These are phyloP conservation scores for Argynnis bischoffii DNA, from an alignment of 2,888 invertebrate species.

Conservation along the genomic window DNA sequence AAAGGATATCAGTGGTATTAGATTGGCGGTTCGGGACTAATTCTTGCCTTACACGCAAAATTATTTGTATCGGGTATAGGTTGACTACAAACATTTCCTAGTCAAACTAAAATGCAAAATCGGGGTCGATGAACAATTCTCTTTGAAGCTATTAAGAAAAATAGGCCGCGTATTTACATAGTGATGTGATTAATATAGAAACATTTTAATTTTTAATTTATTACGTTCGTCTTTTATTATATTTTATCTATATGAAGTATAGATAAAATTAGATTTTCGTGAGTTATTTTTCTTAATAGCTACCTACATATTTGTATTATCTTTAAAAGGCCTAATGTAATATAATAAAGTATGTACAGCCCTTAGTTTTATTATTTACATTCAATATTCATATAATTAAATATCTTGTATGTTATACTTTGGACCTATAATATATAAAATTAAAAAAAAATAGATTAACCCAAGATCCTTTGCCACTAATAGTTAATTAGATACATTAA, in stretches of 20 bases:
- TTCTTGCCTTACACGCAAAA: conserved; percentile 19
- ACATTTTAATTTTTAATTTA: neutral
- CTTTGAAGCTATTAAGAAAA: conserved; percentile 12
- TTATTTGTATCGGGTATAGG: conserved; percentile 4
- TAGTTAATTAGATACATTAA: neutral
- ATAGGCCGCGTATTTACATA: conserved; percentile 3
- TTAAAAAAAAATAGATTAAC: neutral
- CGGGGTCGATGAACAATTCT: conserved; percentile 9
- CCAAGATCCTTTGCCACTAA: conserved; percentile 4
- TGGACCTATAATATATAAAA: conserved; percentile 5
- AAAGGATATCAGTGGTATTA: conserved; percentile 2
- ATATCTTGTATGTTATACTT: conserved; percentile 6
- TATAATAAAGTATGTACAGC: conserved; percentile 35
- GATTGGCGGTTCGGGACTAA: conserved; percentile 2
- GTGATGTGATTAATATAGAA: conserved; percentile 6
- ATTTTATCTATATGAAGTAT: neutral
- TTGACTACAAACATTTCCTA: conserved; percentile 11
- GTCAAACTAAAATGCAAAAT: conserved; percentile 13
- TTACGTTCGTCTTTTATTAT: neutral
- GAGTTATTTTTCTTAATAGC: conserved; percentile 14
- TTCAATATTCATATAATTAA: neutral
- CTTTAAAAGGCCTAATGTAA: conserved; percentile 30
- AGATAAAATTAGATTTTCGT: neutral
- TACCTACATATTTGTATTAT: neutral
- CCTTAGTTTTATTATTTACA: conserved; percentile 24